These are phyloP conservation scores for Novumbra hubbsi DNA, from an alignment of 2,797 vertebrate genomes.

Conservation along the genomic window DNA sequence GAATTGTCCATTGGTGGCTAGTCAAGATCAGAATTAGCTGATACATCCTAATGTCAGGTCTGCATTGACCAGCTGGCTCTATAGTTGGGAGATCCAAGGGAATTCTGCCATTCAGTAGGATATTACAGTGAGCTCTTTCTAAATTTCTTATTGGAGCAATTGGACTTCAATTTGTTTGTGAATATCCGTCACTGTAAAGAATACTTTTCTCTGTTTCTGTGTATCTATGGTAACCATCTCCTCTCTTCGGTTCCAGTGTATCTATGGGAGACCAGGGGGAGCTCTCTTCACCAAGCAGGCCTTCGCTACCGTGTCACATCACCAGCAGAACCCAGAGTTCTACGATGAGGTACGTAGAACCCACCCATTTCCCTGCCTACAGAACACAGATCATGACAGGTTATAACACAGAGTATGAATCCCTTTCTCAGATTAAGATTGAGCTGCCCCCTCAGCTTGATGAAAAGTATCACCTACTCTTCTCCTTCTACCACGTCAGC, in stretches of 20 bases:
- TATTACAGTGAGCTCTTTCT: too few relatives aligned
- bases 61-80: too few relatives aligned
- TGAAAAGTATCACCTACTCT: conserved; percentile 93
- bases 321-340: conserved; percentile 97
- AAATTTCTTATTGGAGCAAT: too few relatives aligned
- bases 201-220: too few relatives aligned
- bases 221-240: too few relatives aligned
- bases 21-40: too few relatives aligned
- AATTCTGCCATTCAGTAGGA: too few relatives aligned
- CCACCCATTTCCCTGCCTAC: neutral
- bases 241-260: conserved; percentile 75
- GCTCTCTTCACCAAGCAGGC: conserved; percentile 85
- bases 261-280: conserved; percentile 89
- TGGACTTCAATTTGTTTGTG: too few relatives aligned
- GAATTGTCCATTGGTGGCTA: too few relatives aligned
- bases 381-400: neutral
- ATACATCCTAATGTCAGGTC: too few relatives aligned
- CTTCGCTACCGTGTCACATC: conserved; percentile 88
- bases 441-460: conserved; percentile 93
- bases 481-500: conserved; percentile 95
- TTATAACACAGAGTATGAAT: neutral
- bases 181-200: too few relatives aligned
- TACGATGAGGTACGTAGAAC: conserved; percentile 88
- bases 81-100: too few relatives aligned
- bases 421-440: conserved; percentile 86